Evolutionary conservation across 2,888 invertebrate genomes (phyloP), one percentile per base, ranked within the genome.

Genomic region (Leucania comma): DNA sequence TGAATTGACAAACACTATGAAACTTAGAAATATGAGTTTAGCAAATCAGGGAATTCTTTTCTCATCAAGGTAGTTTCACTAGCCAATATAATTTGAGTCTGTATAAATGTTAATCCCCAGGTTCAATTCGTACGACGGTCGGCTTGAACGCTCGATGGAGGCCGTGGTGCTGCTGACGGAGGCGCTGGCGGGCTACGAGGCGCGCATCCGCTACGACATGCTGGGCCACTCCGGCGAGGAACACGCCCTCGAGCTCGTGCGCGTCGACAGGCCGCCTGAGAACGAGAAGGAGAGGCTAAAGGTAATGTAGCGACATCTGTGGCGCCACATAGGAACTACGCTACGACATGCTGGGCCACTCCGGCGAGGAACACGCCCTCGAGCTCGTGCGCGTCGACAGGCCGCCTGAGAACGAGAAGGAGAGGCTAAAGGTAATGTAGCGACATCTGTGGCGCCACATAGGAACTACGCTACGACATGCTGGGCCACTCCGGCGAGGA

Each of bases 201-300:
- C 98, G 66, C 98, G 98, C 91, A 98, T 99, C 79, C 96, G 98
- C 82, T 99, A 99, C 92, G 99, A 99, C 89, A 98, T 99, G 86
- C 97, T 97, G 81, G 99, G 98, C 0, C 99, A 99, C 92, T 99
- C 99, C 0, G 99, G 99, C 0, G 99, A 99, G 86, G 97, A 98
- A 22, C 97, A 97, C 87, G 97, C 97, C 60, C 96, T 99, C 32
- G 96, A 97, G 51, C 97, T 98, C 72, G 97, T 98, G 0, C 93
- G 97, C 63, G 96, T 96, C 0, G 96, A 97, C 60, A 95, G 97
- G 24, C 97, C 98, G 10, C 99, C 99, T 0, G 97, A 97, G 71
- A 98, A 99, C 88, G 98, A 99, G 92, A 99, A 99, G 88, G 97
- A 98, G 88, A 96, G 99, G 81, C 93, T 99, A 72, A 97, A 98